Percentiles rank a stretch among this genome's conserved stretches.
Conservation (phyloP, 2,797 vertebrate species). For the Triplophysa yarkandensis region DNA sequence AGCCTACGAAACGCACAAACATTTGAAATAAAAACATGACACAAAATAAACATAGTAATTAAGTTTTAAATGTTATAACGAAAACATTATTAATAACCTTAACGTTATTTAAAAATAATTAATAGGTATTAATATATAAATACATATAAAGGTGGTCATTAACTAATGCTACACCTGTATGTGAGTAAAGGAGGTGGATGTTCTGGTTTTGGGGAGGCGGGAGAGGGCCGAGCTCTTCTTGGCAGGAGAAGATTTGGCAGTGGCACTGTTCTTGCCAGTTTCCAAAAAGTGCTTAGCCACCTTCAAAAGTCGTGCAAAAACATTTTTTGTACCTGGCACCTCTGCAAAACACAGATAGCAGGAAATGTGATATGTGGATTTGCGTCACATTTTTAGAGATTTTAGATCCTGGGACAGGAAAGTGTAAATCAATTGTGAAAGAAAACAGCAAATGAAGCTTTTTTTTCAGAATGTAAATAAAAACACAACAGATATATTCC, state of each 20-base stretch:
- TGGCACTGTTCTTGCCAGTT: slow-evolving; percentile 47
- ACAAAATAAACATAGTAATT: neutral
- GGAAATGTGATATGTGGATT: neutral
- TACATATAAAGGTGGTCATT: neutral
- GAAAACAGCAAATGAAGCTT: neutral
- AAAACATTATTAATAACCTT: neutral
- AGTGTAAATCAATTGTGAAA: neutral
- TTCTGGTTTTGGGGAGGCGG: slow-evolving; percentile 45
- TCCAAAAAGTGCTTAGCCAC: slow-evolving; percentile 68
- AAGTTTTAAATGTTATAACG: neutral
- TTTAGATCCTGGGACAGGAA: neutral
- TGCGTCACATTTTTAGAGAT: neutral
- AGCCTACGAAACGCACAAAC: slow-evolving; percentile 37
- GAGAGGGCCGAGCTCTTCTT: slow-evolving; percentile 50
- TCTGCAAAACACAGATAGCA: slow-evolving; percentile 46
- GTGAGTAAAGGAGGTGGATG: slow-evolving; percentile 58
- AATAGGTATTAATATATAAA: neutral
- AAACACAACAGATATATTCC: no score
- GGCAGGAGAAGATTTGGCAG: slow-evolving; percentile 38
- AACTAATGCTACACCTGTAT: slow-evolving; percentile 60
- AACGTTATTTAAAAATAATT: neutral
- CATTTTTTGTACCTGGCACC: slow-evolving; percentile 55
- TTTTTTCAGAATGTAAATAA: no score
- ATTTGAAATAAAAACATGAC: neutral
- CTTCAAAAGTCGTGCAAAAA: slow-evolving; percentile 64